phyloP scores from a whole-genome alignment of 2,888 invertebrate genomes.

The Baccha elongata region DNA sequence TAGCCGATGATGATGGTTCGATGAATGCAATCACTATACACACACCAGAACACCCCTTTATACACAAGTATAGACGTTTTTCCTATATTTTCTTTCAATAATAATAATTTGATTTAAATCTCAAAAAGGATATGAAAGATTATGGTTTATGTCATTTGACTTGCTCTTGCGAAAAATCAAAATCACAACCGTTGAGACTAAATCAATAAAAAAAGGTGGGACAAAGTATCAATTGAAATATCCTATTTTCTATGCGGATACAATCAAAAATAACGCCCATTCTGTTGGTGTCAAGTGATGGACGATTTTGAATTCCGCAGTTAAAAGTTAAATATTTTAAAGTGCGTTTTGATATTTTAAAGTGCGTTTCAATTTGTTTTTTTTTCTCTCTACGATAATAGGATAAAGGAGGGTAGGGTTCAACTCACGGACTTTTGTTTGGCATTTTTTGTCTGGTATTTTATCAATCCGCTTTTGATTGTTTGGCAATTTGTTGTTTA shows the following conservation, averaged over 20 bases:
- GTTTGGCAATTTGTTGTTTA: too few species aligned
- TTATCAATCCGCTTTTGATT: too few species aligned
- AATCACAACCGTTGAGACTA: constrained; percentile 29
- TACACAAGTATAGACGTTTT: constrained; percentile 27
- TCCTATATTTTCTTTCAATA: constrained; percentile 46
- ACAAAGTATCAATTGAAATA: constrained; percentile 25
- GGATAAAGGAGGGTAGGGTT: too few species aligned
- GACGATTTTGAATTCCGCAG: background rate
- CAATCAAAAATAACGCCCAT: constrained; percentile 24
- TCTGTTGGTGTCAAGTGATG: background rate
- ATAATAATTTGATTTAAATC: constrained; percentile 66
- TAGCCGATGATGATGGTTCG: constrained; percentile 24
- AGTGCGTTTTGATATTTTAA: too few species aligned
- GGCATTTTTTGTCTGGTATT: too few species aligned
- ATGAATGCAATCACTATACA: constrained; percentile 40
- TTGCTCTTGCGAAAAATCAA: constrained; percentile 31
- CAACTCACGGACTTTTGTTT: too few species aligned
- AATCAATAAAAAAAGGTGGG: constrained; percentile 45
- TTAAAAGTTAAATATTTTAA: too few species aligned
- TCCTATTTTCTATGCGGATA: background rate
- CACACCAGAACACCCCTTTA: constrained; percentile 25
- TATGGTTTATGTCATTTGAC: constrained; percentile 37
- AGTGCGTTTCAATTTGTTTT: too few species aligned
- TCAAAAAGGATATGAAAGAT: constrained; percentile 51
- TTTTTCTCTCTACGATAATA: too few species aligned